These are phyloP conservation scores for Agriopis marginaria DNA, from an alignment of 2,888 invertebrate species.

Conservation along the genomic window DNA sequence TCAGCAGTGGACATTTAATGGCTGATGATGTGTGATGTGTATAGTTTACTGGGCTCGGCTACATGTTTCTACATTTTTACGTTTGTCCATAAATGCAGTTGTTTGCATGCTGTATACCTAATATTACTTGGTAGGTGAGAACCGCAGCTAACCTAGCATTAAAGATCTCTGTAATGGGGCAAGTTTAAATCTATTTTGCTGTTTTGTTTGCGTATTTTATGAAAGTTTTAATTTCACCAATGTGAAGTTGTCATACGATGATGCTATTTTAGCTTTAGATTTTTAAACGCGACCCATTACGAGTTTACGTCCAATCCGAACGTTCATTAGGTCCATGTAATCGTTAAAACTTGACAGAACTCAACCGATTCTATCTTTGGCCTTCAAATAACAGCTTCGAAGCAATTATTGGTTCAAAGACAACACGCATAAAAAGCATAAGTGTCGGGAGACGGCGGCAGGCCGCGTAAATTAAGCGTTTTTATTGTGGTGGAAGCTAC, in stretches of 20 bases:
- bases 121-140: no score
- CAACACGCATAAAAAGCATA: constrained; percentile 84
- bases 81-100: no score
- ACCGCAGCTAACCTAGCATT: no score
- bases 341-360: constrained; percentile 54
- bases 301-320: constrained; percentile 10
- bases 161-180: no score
- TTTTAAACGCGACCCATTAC: constrained; percentile 3
- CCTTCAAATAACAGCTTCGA: constrained; percentile 62
- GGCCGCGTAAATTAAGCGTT: constrained; percentile 83
- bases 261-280: background rate
- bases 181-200: no score
- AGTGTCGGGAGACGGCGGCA: constrained; percentile 75
- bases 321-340: constrained; percentile 43
- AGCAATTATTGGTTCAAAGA: constrained; percentile 82
- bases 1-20: no score
- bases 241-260: background rate
- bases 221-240: background rate
- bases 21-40: no score
- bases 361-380: constrained; percentile 58
- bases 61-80: no score
- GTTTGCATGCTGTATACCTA: no score
- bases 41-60: no score
- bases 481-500: constrained; percentile 73
- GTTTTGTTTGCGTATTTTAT: background rate